Base-by-base conservation (phyloP, 2,113 vertebrate species). In the Semicossyphus pulcher region DNA sequence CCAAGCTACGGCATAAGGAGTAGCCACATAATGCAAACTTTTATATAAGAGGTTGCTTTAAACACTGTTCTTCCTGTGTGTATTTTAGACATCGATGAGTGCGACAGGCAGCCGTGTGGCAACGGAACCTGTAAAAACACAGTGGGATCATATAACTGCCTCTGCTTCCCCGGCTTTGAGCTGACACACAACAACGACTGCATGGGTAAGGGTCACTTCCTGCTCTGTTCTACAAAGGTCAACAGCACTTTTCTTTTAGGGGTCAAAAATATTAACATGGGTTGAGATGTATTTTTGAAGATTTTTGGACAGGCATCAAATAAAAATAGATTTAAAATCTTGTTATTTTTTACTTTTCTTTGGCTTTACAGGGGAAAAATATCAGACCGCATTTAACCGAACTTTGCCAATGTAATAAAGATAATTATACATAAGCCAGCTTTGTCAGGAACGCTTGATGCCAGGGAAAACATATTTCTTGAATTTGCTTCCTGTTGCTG, bases 41-140 rank as follows among this genome's bases (percentile, higher is more conserved):
- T 36, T 8, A 16, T 7, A 34, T 4, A 16, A 14, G 11, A 18
- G 16, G 25, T 20, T 4, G 2, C n/a, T 37, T 48, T 18, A 7
- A 42, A 42, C 11, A 12, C 23, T 21, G 14, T n/a, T 54, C 11
- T 25, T 2, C 39, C 2, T 48, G 0, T 70, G 48, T 56, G 20
- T 68, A 4, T 78, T 79, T 31, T 83, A 99, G 96, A 98, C 57
- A 94, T 98, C 0, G 94, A 99, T 1, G 96, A 99, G 85, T 99
- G 97, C 39, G 96, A 98, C 87, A 87, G 91, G 12, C 95, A 96
- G 86, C 96, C 95, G 0, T 98, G 96, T 8, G 95, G 96, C 1
- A 98, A 98, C 0, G 96, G 97, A 0, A 97, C 96, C 39, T 98
- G 97, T 81, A 97, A 96, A 91, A 99, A 99, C 90, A 95, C 94